Conservation (phyloP, 1,140 invertebrate species). For the Drosophila carrolli region DNA sequence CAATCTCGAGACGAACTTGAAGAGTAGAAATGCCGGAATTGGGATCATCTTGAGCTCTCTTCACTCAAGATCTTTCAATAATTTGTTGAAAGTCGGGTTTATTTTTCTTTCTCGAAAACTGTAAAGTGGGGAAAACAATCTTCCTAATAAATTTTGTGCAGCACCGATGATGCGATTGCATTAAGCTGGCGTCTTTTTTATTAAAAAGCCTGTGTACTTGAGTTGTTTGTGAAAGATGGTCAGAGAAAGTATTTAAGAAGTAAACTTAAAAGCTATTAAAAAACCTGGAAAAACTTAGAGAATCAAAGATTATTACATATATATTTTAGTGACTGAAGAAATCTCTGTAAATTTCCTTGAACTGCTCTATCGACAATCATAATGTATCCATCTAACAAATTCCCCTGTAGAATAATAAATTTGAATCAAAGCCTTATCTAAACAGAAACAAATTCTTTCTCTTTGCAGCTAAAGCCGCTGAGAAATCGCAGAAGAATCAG, state of each 20-base stretch:
- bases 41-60: constrained; percentile 36
- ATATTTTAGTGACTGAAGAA: background rate
- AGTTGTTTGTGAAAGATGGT: background rate
- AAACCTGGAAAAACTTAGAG: background rate
- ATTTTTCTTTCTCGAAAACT: constrained; percentile 1
- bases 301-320: background rate
- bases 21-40: constrained; percentile 28
- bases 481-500: constrained; percentile 21
- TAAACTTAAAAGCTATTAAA: background rate
- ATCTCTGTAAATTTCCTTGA: background rate
- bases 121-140: constrained; percentile 4
- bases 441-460: constrained; percentile 19
- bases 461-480: constrained; percentile 15
- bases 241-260: background rate
- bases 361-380: background rate
- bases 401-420: constrained; percentile 15
- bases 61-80: constrained; percentile 29
- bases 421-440: constrained; percentile 36
- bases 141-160: constrained; percentile 21
- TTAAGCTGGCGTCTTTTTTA: background rate
- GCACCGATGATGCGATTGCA: background rate
- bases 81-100: constrained; percentile 21
- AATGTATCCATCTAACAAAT: background rate
- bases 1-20: constrained; percentile 22
- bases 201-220: background rate